Conservation (phyloP, 2,888 invertebrate genomes). For the Rhogogaster chlorosoma region DNA sequence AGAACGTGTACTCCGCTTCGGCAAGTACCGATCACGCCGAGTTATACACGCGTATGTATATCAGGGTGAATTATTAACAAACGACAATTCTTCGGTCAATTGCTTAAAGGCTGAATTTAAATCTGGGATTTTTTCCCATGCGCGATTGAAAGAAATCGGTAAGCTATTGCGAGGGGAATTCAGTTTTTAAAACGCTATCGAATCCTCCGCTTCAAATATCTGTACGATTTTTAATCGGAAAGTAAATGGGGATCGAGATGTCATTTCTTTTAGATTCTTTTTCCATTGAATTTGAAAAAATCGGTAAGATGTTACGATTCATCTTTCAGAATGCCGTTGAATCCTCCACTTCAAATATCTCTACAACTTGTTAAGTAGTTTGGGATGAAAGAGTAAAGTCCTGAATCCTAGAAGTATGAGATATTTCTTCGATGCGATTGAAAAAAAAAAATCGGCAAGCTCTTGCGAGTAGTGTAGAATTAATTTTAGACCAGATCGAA, state of each 20-base stretch:
- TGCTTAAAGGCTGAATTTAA: not conserved
- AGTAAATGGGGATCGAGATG: not conserved
- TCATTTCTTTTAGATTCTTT: too few relatives aligned
- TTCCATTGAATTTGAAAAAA: too few relatives aligned
- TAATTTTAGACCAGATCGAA: not conserved
- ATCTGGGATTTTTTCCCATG: too few relatives aligned
- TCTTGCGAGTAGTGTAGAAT: too few relatives aligned
- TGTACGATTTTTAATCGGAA: not conserved
- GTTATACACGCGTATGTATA: not conserved
- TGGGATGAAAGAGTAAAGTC: too few relatives aligned
- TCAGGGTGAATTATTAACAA: not conserved
- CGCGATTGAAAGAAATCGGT: too few relatives aligned
- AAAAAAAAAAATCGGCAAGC: too few relatives aligned
- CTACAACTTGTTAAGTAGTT: not conserved
- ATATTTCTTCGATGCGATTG: too few relatives aligned
- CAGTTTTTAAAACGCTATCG: not conserved
- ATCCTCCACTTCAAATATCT: too few relatives aligned
- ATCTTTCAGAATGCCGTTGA: not conserved
- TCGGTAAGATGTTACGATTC: not conserved
- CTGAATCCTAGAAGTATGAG: too few relatives aligned
- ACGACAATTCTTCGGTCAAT: not conserved
- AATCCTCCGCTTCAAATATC: too few relatives aligned
- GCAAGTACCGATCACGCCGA: not conserved
- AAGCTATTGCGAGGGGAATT: not conserved
- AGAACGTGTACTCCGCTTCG: not conserved